A percentile compares a stretch with the other conserved stretches of the same genome.
phyloP scores from a whole-genome alignment of 2,888 invertebrate genomes.

The Oscheius myriophilus region DNA sequence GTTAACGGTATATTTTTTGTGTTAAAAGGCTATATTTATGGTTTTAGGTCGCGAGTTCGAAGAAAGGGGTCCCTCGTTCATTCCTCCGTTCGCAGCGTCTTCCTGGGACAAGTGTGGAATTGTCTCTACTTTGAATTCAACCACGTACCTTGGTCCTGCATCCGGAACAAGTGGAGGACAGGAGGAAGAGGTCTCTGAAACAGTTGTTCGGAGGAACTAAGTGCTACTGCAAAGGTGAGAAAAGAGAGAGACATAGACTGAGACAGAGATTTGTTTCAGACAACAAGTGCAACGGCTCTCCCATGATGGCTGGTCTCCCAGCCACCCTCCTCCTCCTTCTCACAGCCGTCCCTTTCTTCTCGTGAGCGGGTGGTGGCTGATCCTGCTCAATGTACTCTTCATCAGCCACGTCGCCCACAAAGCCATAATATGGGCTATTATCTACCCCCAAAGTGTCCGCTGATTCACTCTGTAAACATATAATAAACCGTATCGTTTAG shows the following conservation, averaged over 20 bases:
- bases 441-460: constrained; percentile 17
- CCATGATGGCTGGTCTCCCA: background rate
- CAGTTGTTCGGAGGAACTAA: background rate
- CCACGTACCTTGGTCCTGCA: background rate
- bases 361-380: constrained; percentile 16
- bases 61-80: constrained; percentile 1
- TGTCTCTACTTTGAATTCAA: background rate
- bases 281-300: constrained; percentile 10
- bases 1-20: constrained; percentile 3
- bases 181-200: constrained; percentile 5
- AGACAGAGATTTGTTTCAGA: background rate
- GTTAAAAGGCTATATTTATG: no score
- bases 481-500: background rate
- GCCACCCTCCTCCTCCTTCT: background rate
- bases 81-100: background rate
- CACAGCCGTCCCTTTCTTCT: constrained; percentile 22
- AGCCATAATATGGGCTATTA: constrained; percentile 25
- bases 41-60: constrained; percentile 6
- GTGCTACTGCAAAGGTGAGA: constrained; percentile 14
- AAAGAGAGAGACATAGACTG: background rate
- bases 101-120: background rate
- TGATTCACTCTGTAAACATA: constrained; percentile 3
- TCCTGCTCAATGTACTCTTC: constrained; percentile 18
- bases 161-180: background rate
- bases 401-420: constrained; percentile 15